These are phyloP conservation scores for Tinea trinotella DNA, from an alignment of 2,888 invertebrate species.

Conservation along the genomic window DNA sequence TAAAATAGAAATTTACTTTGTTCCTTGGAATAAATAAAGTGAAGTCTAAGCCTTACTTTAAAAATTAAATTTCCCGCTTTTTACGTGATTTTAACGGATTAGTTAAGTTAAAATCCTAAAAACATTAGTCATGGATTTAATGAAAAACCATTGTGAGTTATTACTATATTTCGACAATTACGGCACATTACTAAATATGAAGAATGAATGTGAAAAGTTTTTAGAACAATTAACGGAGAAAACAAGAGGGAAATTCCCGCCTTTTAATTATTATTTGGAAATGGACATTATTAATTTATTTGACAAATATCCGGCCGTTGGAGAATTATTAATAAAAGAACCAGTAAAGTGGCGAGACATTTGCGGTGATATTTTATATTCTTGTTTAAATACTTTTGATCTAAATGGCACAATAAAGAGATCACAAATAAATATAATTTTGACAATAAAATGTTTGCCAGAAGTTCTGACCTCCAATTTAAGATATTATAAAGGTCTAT, in stretches of 20 bases:
- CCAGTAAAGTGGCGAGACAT: slow-evolving; percentile 41
- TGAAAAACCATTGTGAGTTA: slow-evolving; percentile 41
- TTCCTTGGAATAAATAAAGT: slow-evolving; percentile 23
- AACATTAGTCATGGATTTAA: slow-evolving; percentile 22
- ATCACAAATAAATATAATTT: slow-evolving; percentile 40
- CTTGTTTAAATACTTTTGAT: slow-evolving; percentile 38
- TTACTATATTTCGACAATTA: slow-evolving; percentile 53
- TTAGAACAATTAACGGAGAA: slow-evolving; percentile 36
- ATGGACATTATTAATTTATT: slow-evolving; percentile 51
- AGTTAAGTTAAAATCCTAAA: not conserved
- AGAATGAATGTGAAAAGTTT: slow-evolving; percentile 37
- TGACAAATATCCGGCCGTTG: slow-evolving; percentile 39
- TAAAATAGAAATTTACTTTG: not conserved
- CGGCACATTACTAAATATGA: slow-evolving; percentile 40
- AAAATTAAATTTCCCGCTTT: slow-evolving; percentile 5
- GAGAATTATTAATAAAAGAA: slow-evolving; percentile 41
- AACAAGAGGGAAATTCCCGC: slow-evolving; percentile 42
- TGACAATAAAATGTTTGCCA: slow-evolving; percentile 45
- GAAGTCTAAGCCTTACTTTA: slow-evolving; percentile 19
- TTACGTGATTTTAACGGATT: not conserved
- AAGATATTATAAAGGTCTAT: slow-evolving; percentile 35
- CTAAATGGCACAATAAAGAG: slow-evolving; percentile 28
- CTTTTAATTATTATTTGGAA: slow-evolving; percentile 42
- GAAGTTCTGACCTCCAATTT: slow-evolving; percentile 30
- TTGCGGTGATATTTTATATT: slow-evolving; percentile 46